Base-by-base conservation (phyloP, 2,113 vertebrate species). In the Dermatemys mawii region DNA sequence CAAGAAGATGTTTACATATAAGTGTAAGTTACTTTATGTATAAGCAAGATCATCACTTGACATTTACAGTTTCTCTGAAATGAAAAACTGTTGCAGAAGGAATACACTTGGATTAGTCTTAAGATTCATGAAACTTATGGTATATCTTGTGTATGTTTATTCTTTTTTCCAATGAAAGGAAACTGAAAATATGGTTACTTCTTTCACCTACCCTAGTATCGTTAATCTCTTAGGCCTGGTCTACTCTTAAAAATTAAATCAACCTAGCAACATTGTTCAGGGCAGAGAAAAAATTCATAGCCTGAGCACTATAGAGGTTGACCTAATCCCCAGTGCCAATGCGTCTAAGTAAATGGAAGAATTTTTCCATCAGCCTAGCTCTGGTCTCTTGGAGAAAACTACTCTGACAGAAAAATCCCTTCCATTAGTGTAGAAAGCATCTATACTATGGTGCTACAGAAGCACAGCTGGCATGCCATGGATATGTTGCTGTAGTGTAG, bases 301-400 rank as follows among this genome's bases (percentile, higher is more conserved):
- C 14, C 60, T 6, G 6, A 35, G 11, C 6, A 11, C 7, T 11
- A 16, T 35, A 63, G 55, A 63, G 32, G 3, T 35, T 3, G 0
- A 63, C 14, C 29, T 35, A 35, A 63, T 12, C 60, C 32, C 60
- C 32, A 63, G 14, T 17, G 60, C 26, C 10, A 5, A 55, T 55
- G 54, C 11, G 26, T 24, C 26, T 16, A 63, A 7, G 3, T 63
- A 35, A 63, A 32, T 17, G 60, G 32, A 63, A 63, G 32, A 63
- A 63, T 63, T 35, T 63, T 63, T 63, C 60, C 11, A 2, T 55
- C 54, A 27, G 54, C 54, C 11, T 55, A 27, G 54, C 54, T 55
- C 60, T 63, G 60, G 14, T 22, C 35, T n/a, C 8, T 67, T 67
- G 63, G 35, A 67, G 35, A n/a, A n/a, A n/a, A n/a, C n/a, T n/a